Evolutionary conservation across 1,140 invertebrate species (phyloP).

Genomic region (Caerostris extrusa): DNA sequence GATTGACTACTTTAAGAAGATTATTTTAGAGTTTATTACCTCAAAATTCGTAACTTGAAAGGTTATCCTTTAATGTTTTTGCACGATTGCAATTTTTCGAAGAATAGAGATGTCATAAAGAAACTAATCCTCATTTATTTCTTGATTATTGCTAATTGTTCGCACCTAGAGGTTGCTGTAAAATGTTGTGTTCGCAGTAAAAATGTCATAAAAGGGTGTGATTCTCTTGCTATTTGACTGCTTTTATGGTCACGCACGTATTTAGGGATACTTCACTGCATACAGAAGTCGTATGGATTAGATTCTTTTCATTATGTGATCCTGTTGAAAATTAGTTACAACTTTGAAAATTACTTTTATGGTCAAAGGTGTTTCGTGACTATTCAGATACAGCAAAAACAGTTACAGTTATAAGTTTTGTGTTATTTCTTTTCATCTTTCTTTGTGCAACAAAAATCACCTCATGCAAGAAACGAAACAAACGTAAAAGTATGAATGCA

Average conservation of each 20-base stretch:
- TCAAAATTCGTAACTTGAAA: not conserved
- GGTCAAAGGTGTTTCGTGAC: too few species aligned
- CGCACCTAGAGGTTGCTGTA: not conserved
- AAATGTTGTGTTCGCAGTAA: not conserved
- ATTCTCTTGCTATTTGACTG: not conserved
- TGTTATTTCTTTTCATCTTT: too few species aligned
- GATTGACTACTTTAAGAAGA: not conserved
- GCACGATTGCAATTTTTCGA: not conserved
- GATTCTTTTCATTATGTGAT: too few species aligned
- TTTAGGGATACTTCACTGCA: not conserved
- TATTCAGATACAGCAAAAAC: too few species aligned
- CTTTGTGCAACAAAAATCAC: too few species aligned
- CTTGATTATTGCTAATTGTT: not conserved
- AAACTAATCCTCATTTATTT: not conserved
- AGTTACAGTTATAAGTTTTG: too few species aligned
- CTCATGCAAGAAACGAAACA: too few species aligned
- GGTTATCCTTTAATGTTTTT: not conserved
- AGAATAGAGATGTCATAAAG: not conserved
- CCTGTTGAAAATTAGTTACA: too few species aligned
- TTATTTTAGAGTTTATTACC: not conserved
- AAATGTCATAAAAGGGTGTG: not conserved
- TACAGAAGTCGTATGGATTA: not conserved
- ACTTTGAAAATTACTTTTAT: too few species aligned
- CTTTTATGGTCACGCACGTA: not conserved
- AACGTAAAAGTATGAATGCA: too few species aligned